Percentiles rank a stretch among this genome's conserved stretches.
Evolutionary conservation across 2,888 invertebrate genomes (phyloP).

Genomic region (Phlogophora meticulosa): DNA sequence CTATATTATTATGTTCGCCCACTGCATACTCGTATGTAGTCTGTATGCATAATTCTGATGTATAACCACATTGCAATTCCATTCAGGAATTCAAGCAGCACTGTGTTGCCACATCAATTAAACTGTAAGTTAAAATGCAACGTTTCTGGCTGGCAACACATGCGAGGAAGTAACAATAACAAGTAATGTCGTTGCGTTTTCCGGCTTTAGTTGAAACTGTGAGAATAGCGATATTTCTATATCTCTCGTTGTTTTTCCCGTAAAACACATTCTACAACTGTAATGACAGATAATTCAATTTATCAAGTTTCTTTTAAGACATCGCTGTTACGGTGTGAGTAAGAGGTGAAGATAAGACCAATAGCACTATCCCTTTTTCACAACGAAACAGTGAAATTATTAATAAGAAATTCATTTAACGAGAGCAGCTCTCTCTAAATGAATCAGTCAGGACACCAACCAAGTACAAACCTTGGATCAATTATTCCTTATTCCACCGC

Average conservation of each 20-base stretch:
- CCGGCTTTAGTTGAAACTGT: constrained; percentile 2
- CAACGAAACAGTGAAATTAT: too few species aligned
- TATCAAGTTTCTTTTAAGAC: too few species aligned
- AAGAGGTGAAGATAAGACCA: too few species aligned
- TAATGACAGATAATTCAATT: too few species aligned
- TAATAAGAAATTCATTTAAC: too few species aligned
- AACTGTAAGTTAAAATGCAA: constrained; percentile 21
- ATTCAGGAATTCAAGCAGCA: constrained; percentile 16
- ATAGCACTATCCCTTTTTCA: too few species aligned
- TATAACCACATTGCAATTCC: constrained; percentile 24
- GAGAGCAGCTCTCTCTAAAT: too few species aligned
- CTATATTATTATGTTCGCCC: constrained; percentile 12
- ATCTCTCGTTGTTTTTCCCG: not conserved
- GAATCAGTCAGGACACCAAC: too few species aligned
- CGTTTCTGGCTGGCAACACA: constrained; percentile 41
- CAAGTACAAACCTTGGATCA: too few species aligned
- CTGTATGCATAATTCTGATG: constrained; percentile 34
- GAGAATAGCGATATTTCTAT: constrained; percentile 8
- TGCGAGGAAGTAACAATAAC: constrained; percentile 41
- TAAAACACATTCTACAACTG: too few species aligned
- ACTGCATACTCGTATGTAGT: constrained; percentile 21
- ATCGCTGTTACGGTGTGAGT: too few species aligned
- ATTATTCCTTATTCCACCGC: too few species aligned
- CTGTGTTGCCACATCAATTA: constrained; percentile 34
- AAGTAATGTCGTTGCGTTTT: constrained; percentile 38